phyloP scores from a whole-genome alignment of 2,113 vertebrate genomes.

The Sarotherodon lohbergeri region DNA sequence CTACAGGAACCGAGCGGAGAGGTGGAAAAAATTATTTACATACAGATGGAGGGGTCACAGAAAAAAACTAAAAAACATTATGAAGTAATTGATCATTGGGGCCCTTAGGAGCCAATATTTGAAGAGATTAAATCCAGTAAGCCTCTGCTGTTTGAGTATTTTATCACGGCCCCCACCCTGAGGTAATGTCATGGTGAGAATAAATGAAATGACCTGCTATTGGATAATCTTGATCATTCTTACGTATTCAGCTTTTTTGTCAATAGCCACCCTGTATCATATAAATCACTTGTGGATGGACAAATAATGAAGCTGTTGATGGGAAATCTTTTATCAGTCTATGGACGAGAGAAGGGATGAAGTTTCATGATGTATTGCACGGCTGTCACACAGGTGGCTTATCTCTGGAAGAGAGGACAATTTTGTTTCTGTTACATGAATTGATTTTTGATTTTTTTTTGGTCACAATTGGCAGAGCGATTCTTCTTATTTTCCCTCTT shows the following conservation, averaged over 20 bases:
- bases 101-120: background rate
- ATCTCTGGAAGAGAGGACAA: background rate
- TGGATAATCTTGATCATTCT: background rate
- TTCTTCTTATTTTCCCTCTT: background rate
- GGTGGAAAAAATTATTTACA: background rate
- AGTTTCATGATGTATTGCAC: background rate
- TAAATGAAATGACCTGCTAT: background rate
- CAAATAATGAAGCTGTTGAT: background rate
- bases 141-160: background rate
- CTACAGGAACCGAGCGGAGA: background rate
- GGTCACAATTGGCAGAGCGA: background rate
- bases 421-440: background rate
- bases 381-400: background rate
- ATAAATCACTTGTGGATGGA: background rate
- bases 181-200: fast-evolving
- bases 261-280: background rate
- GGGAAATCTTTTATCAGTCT: background rate
- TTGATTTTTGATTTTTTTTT: background rate
- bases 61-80: background rate
- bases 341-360: background rate
- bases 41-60: too few relatives aligned
- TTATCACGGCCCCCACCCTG: background rate
- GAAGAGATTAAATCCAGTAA: background rate
- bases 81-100: background rate
- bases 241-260: background rate